phyloP scores from a whole-genome alignment of 1,140 invertebrate species.

The Apocrypta bakeri region DNA sequence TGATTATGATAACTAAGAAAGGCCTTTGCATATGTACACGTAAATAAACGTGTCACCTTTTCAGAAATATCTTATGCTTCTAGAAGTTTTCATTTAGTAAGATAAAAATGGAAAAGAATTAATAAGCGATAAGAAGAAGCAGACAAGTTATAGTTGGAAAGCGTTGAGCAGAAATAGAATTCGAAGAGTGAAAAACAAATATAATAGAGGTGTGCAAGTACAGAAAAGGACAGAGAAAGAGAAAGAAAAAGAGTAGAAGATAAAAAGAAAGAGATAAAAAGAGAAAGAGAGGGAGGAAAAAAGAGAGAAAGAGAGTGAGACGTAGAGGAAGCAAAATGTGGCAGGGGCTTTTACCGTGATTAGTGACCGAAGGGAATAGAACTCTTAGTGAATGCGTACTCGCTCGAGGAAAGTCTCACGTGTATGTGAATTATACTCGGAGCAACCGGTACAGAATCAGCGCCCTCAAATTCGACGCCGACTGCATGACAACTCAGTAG shows the following conservation, averaged over 20 bases:
- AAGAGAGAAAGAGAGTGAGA: not conserved
- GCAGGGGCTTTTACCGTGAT: constrained; percentile 56
- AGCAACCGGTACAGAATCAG: not conserved
- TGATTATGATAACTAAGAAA: too few relatives aligned
- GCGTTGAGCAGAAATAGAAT: not conserved
- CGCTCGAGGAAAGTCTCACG: not conserved
- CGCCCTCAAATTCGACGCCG: not conserved
- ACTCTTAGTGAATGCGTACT: constrained; percentile 22
- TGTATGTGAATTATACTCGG: not conserved
- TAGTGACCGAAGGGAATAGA: constrained; percentile 54
- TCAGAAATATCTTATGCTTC: too few relatives aligned
- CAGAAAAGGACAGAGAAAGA: not conserved
- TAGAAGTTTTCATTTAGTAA: too few relatives aligned
- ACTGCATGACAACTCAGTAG: not conserved
- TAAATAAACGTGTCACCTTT: too few relatives aligned
- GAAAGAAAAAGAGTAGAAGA: not conserved
- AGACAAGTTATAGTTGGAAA: not conserved
- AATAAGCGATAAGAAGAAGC: not conserved
- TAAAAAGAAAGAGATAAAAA: not conserved
- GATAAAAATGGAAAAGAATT: not conserved
- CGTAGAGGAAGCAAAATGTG: not conserved
- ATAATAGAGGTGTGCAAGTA: not conserved
- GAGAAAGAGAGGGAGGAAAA: not conserved
- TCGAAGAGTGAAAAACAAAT: constrained; percentile 2
- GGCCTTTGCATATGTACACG: too few relatives aligned